Conservation (phyloP, 1,140 invertebrate genomes). For the Battus philenor region DNA sequence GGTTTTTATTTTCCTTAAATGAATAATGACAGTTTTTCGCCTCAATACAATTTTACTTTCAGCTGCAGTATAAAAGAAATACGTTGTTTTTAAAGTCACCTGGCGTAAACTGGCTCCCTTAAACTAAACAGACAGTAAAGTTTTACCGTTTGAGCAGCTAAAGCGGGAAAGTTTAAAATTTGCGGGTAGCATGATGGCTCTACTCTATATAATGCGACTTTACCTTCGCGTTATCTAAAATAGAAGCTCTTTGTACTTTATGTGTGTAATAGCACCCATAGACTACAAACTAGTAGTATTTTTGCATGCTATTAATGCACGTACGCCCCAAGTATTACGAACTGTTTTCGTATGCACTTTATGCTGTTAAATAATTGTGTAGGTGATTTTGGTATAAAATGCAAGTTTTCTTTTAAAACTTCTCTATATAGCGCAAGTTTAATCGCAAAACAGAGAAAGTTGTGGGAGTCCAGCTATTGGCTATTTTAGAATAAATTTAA, state of each 20-base stretch:
- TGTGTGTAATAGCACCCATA: constrained; percentile 9
- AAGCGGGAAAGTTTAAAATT: constrained; percentile 42
- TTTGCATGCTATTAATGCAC: constrained; percentile 12
- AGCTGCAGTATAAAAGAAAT: constrained; percentile 36
- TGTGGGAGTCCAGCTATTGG: too few species aligned
- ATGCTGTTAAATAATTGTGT: not conserved
- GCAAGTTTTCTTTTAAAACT: too few species aligned
- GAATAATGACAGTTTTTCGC: too few species aligned
- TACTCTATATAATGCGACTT: constrained; percentile 20
- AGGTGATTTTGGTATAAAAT: not conserved
- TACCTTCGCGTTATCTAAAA: constrained; percentile 16
- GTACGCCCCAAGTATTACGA: not conserved
- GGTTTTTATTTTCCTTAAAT: too few species aligned
- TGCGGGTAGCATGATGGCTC: constrained; percentile 32
- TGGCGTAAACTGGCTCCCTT: constrained; percentile 47
- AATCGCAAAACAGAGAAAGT: too few species aligned
- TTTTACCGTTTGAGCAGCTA: constrained; percentile 37
- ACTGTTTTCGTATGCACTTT: not conserved
- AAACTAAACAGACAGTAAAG: constrained; percentile 53
- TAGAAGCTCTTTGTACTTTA: constrained; percentile 16
- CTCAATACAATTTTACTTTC: constrained; percentile 32
- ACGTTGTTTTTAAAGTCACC: constrained; percentile 48
- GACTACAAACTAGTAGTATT: not conserved
- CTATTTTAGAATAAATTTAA: too few species aligned
- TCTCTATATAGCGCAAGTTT: too few species aligned